Evolutionary conservation across 2,888 invertebrate species (phyloP).

Genomic region (Thumatha senex): DNA sequence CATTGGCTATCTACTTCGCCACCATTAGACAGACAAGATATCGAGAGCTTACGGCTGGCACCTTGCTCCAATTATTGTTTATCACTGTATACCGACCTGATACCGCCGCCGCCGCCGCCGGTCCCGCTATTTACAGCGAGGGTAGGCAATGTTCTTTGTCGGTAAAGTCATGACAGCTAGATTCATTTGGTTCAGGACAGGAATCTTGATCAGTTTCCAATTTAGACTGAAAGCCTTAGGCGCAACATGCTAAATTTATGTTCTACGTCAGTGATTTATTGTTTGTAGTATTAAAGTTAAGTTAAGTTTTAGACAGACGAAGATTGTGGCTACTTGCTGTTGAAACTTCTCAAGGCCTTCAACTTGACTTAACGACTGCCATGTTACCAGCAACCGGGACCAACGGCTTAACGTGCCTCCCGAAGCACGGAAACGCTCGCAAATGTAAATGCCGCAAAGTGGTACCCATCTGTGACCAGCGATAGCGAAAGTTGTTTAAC

Average conservation of each 20-base stretch:
- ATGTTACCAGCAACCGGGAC: too few species aligned
- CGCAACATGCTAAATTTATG: conserved; percentile 41
- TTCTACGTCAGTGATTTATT: conserved; percentile 22
- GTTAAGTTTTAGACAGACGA: too few species aligned
- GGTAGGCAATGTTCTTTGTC: conserved; percentile 40
- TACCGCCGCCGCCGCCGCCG: neutral
- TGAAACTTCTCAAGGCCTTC: too few species aligned
- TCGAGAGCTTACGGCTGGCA: conserved; percentile 12
- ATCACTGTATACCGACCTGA: conserved; percentile 19
- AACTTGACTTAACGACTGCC: too few species aligned
- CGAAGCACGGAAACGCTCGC: too few species aligned
- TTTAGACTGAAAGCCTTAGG: conserved; percentile 35
- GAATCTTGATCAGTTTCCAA: conserved; percentile 29
- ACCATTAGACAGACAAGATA: conserved; percentile 20
- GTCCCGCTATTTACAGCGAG: conserved; percentile 33
- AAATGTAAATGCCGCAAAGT: too few species aligned
- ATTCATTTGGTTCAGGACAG: conserved; percentile 46
- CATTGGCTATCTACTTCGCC: conserved; percentile 9
- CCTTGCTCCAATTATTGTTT: conserved; percentile 24
- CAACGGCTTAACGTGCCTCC: too few species aligned
- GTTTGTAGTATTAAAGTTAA: conserved; percentile 9
- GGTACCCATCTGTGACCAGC: too few species aligned
- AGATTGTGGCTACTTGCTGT: too few species aligned
- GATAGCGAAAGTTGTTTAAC: too few species aligned
- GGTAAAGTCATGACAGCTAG: conserved; percentile 50